Evolutionary conservation across 2,797 vertebrate species (phyloP), one percentile per base, ranked within the genome.

Genomic region (Pseudochaenichthys georgianus): DNA sequence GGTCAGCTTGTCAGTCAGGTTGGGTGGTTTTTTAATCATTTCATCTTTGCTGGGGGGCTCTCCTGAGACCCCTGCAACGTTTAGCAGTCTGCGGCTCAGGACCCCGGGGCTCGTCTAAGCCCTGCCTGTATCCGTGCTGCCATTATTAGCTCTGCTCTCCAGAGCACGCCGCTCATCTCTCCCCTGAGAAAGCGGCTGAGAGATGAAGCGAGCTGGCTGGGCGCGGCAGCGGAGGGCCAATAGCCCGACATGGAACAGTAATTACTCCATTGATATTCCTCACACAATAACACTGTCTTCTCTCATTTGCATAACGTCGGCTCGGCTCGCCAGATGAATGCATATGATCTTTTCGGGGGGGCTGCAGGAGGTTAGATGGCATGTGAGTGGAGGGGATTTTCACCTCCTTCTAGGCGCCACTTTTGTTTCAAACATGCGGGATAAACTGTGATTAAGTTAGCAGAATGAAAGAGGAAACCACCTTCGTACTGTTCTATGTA

Each of bases 241-340:
- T 87, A 91, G 96, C 95, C 93, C 89, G 90, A 94, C 95, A 95
- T 96, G 96, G 96, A 97, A 97, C 97, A 97, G 98, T 99, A 99
- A 99, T 99, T 99, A 98, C 98, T 99, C 97, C 97, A 99, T 99
- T 99, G 98, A 99, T 99, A 99, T 99, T 99, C 98, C 96, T 96
- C 94, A 92, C 96, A 97, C 98, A 98, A 98, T 98, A 97, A 97
- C 93, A 94, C 97, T 98, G 98, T 97, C 97, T 97, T 96, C 92
- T 95, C 96, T 96, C 96, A 98, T 99, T 99, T 99, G 96, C 98
- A 99, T 99, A 99, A 97, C 95, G 94, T 94, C 94, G 91, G 91
- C 94, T 93, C 93, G 90, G 84, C 88, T 92, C 81, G 68, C 86
- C 90, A 95, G 95, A 96, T 94, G 96, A 96, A 94, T 95, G 93